Evolutionary conservation across 2,888 invertebrate genomes (phyloP), one percentile per base, ranked within the genome.

Genomic region (Cordilura impudica): DNA sequence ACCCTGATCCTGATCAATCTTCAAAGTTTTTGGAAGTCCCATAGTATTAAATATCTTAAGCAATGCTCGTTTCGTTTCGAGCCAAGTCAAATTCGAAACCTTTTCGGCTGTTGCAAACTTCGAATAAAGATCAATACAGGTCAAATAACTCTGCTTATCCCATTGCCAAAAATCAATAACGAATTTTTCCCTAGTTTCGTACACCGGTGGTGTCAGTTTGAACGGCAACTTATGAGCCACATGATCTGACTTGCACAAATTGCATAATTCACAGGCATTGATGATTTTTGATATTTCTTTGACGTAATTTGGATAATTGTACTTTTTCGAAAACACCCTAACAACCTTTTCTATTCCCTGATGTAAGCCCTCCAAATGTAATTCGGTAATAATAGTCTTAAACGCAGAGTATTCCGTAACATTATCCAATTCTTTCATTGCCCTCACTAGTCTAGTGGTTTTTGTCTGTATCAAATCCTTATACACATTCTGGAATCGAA

Each of bases 201-300:
- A 63, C 10, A 18, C 18, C 8, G 63, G 63, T 21, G 71, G 72
- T 4, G 78, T 82, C 18, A 76, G 23, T 51, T 78, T 79, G 53
- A 77, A 77, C 3, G 60, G 82, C 21, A 78, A 23, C 60, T 77
- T 82, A 61, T 72, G 18, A n/a, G 53, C 23, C 21, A 76, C 66
- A 21, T 77, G 73, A 19, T 82, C 73, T 39, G 45, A 47, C n/a
- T 82, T 82, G 35, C 71, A 82, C 7, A 21, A 29, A 39, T 73
- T 78, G 31, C 81, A 81, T 26, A 80, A 26, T 58, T 81, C 80
- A 39, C 75, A 81, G 1, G 23, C 35, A 29, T 70, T 81, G 7
- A 72, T 77, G 43, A 82, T 79, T 16, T 58, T 76, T 7, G 69
- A 39, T 4, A 77, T 61, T 63, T 77, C 61, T 14, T 51, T 67